phyloP scores from a whole-genome alignment of 2,888 invertebrate species.

The Phrixothrix hirtus region DNA sequence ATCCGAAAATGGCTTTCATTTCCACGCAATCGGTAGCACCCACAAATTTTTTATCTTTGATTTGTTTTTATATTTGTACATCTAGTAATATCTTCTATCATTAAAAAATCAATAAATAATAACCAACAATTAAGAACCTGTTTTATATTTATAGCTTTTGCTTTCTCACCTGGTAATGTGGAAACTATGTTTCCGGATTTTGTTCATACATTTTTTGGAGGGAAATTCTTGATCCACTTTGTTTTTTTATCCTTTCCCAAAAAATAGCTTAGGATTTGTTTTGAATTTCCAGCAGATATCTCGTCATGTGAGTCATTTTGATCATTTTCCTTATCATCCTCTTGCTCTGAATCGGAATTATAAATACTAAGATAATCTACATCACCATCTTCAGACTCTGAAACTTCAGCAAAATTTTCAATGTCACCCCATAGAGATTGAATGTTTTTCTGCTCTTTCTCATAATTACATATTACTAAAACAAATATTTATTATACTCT shows the following conservation, averaged over 20 bases:
- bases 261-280: background rate
- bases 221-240: conserved; percentile 29
- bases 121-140: conserved; percentile 33
- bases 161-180: conserved; percentile 33
- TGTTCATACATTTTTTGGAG: conserved; percentile 13
- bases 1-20: conserved; percentile 38
- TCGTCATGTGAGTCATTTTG: conserved; percentile 10
- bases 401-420: too few species aligned
- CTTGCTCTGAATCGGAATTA: too few species aligned
- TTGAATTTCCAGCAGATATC: conserved; percentile 10
- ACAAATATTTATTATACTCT: too few species aligned
- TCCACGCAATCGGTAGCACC: conserved; percentile 33
- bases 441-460: too few species aligned
- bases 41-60: conserved; percentile 27
- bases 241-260: conserved; percentile 21
- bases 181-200: conserved; percentile 32
- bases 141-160: conserved; percentile 31
- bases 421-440: too few species aligned
- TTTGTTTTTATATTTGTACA: conserved; percentile 36
- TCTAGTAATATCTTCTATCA: conserved; percentile 35
- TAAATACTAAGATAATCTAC: too few species aligned
- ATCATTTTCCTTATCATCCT: too few species aligned
- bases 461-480: too few species aligned
- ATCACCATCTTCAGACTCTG: too few species aligned
- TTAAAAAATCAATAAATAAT: conserved; percentile 31